These are phyloP conservation scores for Ageneiosus marmoratus DNA, from an alignment of 2,113 vertebrate genomes.

Conservation along the genomic window DNA sequence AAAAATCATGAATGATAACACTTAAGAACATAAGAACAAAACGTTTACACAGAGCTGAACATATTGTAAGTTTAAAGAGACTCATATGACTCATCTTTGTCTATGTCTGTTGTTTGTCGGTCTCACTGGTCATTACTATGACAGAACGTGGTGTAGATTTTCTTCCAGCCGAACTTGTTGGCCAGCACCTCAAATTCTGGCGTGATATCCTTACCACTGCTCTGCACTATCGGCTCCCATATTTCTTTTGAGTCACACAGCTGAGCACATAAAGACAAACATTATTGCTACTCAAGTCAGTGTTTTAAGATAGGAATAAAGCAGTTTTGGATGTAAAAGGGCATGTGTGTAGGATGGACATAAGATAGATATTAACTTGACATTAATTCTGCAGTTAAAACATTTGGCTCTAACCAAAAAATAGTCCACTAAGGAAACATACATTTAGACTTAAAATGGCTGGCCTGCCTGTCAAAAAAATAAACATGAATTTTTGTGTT, in stretches of 20 bases:
- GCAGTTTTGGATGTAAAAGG: not conserved
- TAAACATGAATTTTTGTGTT: not conserved
- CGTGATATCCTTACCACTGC: constrained; percentile 59
- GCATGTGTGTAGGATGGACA: not conserved
- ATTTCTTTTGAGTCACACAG: constrained; percentile 69
- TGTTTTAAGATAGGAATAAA: not conserved
- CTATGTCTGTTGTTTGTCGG: not conserved
- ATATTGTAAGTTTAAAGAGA: not conserved
- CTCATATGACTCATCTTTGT: not conserved
- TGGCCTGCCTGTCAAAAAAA: not conserved
- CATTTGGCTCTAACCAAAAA: not conserved
- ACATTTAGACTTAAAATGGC: not conserved
- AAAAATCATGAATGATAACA: not conserved
- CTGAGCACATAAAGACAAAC: constrained; percentile 54
- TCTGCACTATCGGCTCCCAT: constrained; percentile 64
- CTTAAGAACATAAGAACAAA: not conserved
- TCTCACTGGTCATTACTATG: not conserved
- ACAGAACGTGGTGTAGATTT: constrained; percentile 67
- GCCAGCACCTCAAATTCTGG: constrained; percentile 69
- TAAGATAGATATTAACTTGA: not conserved
- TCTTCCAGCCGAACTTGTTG: constrained; percentile 69
- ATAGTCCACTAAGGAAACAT: not conserved
- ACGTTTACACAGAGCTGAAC: not conserved
- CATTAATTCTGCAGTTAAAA: not conserved
- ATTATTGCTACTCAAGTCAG: not conserved